Percentiles rank a stretch among this genome's conserved stretches.
phyloP scores from a whole-genome alignment of 2,113 vertebrate genomes.

The Epinephelus fuscoguttatus region DNA sequence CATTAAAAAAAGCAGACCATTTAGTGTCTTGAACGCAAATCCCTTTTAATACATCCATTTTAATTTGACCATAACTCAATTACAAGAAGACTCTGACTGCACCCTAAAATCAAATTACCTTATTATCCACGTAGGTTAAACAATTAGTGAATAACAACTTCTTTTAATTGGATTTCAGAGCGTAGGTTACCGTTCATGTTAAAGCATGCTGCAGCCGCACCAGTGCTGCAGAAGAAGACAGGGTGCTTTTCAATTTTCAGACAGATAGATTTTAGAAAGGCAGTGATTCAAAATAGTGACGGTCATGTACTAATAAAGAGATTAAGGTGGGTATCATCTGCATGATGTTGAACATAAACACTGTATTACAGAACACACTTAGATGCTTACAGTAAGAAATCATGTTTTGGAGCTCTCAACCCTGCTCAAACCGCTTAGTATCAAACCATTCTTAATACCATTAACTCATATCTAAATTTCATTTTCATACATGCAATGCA shows the following conservation, averaged over 20 bases:
- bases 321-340: not conserved
- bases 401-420: too few relatives aligned
- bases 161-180: constrained; percentile 52
- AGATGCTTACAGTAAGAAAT: too few relatives aligned
- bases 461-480: too few relatives aligned
- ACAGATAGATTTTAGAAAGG: not conserved
- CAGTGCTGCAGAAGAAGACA: not conserved
- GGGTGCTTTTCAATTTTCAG: too few relatives aligned
- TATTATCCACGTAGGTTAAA: constrained; percentile 10
- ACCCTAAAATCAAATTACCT: not conserved
- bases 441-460: too few relatives aligned
- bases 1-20: not conserved
- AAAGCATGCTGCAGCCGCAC: not conserved
- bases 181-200: too few relatives aligned
- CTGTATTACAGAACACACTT: too few relatives aligned
- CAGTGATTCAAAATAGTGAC: not conserved
- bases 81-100: not conserved
- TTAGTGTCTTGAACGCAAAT: not conserved
- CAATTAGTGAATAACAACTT: not conserved
- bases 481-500: too few relatives aligned
- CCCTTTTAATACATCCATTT: not conserved
- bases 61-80: not conserved
- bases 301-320: not conserved
- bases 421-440: too few relatives aligned
- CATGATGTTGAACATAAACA: not conserved